Percentiles rank a stretch among this genome's conserved stretches.
These are phyloP conservation scores for Callospermophilus lateralis DNA, from an alignment of 2,113 vertebrate species.

Conservation along the genomic window DNA sequence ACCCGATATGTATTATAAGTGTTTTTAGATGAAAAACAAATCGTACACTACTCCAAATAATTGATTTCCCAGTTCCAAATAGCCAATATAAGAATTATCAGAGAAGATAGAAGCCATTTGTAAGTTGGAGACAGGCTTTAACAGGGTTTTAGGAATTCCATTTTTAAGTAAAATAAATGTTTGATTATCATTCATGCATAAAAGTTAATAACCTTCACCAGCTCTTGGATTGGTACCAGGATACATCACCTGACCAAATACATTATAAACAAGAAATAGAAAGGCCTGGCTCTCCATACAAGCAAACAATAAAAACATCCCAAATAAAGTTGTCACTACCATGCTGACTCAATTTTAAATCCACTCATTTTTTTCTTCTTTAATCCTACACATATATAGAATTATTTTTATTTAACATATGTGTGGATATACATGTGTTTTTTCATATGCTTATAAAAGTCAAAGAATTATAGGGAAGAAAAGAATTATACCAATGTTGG, in stretches of 20 bases:
- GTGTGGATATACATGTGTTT: too few relatives aligned
- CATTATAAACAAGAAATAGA: background rate
- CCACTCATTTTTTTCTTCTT: background rate
- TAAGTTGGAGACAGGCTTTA: background rate
- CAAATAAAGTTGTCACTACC: background rate
- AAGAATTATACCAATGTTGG: background rate
- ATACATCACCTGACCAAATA: background rate
- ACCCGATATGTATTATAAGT: background rate
- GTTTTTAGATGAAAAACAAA: background rate
- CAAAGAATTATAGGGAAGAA: background rate
- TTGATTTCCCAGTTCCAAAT: slow-evolving; percentile 30
- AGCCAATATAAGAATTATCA: slow-evolving; percentile 15
- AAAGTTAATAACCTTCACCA: background rate
- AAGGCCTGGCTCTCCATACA: background rate
- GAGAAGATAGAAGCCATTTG: background rate
- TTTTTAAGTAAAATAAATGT: slow-evolving; percentile 38
- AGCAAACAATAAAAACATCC: background rate
- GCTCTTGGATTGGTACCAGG: background rate
- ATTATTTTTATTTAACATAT: background rate
- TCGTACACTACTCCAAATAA: background rate
- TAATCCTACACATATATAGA: background rate
- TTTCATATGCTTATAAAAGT: slow-evolving; percentile 15
- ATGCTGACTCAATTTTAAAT: slow-evolving; percentile 24
- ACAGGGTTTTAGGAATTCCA: background rate
- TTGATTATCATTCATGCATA: background rate